Base-by-base conservation (phyloP, 2,888 invertebrate genomes). In the Stenotaenia linearis region DNA sequence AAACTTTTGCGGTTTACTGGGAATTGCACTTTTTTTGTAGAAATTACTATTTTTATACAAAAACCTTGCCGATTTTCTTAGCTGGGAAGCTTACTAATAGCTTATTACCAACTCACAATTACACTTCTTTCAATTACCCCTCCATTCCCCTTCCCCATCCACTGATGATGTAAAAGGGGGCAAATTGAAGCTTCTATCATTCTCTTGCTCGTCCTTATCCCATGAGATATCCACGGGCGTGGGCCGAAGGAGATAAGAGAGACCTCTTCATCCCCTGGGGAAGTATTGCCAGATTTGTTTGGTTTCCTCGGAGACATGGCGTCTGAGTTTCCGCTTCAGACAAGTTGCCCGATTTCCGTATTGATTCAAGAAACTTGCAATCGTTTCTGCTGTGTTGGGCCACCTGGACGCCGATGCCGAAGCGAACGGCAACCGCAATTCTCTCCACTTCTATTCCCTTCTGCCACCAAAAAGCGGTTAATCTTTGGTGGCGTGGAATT, bases 241-340 rank as follows among this genome's bases (percentile, higher is more conserved):
- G 56, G 56, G 56, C 56, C 56, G 56, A 23, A 18, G 56, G 56
- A 56, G 56, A 56, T 56, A 56, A 56, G 56, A 56, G 56, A 56
- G 56, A 56, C 56, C 56, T 56, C 56, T 56, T 56, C 56, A 56
- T 56, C 56, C 56, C 37, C 56, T 56, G 21, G 56, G 5, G 18
- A 18, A 56, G 56, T 56, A 56, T 56, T 56, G 56, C 56, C 56
- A 56, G 56, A 56, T 56, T 56, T 56, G 56, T 56, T 56, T 56
- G 18, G 56, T 56, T 56, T 56, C 56, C 56, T 56, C n/a, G n/a
- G 56, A 56, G 56, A 56, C 23, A 21, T 56, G 56, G 56, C 56
- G 56, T 56, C 56, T 56, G 56, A 56, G 56, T 56, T 56, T 56
- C 56, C 56, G 56, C 56, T 56, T 56, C 56, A 56, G 56, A 56